These are phyloP conservation scores for Neolamprologus variostigma DNA, from an alignment of 2,113 vertebrate species.

Conservation along the genomic window DNA sequence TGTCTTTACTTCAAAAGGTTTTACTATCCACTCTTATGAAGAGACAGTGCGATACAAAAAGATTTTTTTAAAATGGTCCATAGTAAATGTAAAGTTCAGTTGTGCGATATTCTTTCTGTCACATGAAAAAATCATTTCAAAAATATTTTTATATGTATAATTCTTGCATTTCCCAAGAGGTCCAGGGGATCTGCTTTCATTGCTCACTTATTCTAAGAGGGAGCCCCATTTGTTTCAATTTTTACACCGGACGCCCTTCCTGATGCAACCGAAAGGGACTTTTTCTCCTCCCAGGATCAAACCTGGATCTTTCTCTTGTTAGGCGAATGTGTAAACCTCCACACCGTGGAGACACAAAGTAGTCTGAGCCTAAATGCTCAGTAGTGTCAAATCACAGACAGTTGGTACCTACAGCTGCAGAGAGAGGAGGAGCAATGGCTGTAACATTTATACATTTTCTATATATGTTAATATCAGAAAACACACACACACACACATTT, in stretches of 20 bases:
- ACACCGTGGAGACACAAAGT: not conserved
- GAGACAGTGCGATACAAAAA: accelerated
- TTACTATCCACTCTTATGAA: not conserved
- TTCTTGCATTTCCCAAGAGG: not conserved
- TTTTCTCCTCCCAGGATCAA: not conserved
- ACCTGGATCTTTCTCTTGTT: not conserved
- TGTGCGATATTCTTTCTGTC: not conserved
- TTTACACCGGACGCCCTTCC: not conserved
- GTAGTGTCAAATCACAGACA: not conserved
- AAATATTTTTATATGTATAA: not conserved
- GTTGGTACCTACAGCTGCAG: not conserved
- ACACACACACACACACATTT: not conserved
- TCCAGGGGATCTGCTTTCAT: not conserved
- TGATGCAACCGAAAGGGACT: not conserved
- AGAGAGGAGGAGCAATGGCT: not conserved
- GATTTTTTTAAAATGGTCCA: not conserved
- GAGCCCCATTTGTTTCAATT: not conserved
- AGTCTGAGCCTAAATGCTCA: not conserved
- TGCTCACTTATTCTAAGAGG: not conserved
- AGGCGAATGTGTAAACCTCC: not conserved
- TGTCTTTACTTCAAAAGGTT: not conserved
- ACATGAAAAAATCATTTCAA: not conserved
- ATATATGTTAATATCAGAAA: not conserved
- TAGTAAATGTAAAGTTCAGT: not conserved
- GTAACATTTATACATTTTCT: not conserved